phyloP scores from a whole-genome alignment of 1,140 invertebrate species.

The Leptopilina clavipes region DNA sequence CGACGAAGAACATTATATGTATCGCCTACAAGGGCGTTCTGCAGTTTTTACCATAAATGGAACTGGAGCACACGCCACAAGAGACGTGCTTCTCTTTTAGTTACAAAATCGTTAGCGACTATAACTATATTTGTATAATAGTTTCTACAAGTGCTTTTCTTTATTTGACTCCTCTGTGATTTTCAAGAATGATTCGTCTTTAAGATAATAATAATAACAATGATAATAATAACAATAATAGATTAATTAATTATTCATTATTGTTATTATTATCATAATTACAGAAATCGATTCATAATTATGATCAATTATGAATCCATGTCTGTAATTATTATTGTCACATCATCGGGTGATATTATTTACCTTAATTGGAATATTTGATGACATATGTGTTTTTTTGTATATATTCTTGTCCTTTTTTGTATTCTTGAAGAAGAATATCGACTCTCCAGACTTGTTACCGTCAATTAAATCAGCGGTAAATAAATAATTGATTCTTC shows the following conservation, averaged over 20 bases:
- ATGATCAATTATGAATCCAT: too few relatives aligned
- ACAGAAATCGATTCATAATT: too few relatives aligned
- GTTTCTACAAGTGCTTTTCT: conserved; percentile 46
- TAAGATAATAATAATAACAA: too few relatives aligned
- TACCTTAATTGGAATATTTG: conserved; percentile 17
- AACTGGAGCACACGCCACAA: conserved; percentile 67
- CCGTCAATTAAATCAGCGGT: conserved; percentile 67
- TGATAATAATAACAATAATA: too few relatives aligned
- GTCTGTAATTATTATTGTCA: too few relatives aligned
- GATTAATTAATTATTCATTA: too few relatives aligned
- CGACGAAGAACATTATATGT: conserved; percentile 39
- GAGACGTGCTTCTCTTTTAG: conserved; percentile 45
- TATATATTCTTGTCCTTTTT: too few relatives aligned
- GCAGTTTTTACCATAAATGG: conserved; percentile 68
- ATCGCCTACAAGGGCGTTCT: conserved; percentile 61
- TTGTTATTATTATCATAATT: too few relatives aligned
- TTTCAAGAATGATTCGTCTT: too few relatives aligned
- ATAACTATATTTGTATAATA: conserved; percentile 55
- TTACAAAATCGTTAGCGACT: conserved; percentile 63
- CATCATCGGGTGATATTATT: conserved; percentile 19
- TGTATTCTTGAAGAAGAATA: conserved; percentile 26
- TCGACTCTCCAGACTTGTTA: conserved; percentile 62
- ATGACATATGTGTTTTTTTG: neutral
- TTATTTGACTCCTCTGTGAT: conserved; percentile 35
- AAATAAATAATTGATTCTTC: conserved; percentile 67